These are phyloP conservation scores for Zophobas morio DNA, from an alignment of 1,140 invertebrate species.

Conservation along the genomic window DNA sequence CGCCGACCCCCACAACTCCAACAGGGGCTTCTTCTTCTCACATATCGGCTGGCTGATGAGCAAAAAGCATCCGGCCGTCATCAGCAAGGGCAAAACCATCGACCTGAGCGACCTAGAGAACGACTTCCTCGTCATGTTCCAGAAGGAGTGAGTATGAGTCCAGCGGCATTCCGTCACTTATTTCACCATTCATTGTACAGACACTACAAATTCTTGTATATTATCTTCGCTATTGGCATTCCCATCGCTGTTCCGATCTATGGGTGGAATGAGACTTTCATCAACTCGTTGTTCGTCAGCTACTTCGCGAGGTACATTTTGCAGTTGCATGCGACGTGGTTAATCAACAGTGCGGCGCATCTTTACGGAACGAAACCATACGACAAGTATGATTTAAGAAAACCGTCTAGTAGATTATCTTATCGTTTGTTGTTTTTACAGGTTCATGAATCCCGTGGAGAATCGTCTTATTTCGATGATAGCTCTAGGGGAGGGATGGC, in stretches of 20 bases:
- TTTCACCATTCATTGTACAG: conserved; percentile 67
- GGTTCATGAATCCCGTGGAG: conserved; percentile 69
- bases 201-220: conserved; percentile 78
- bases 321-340: conserved; percentile 86
- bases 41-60: conserved; percentile 79
- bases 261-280: conserved; percentile 79
- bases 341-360: conserved; percentile 88
- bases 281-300: conserved; percentile 71
- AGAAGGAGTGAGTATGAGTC: conserved; percentile 72
- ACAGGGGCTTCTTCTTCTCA: conserved; percentile 78
- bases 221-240: conserved; percentile 77
- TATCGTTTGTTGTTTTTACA: conserved; percentile 38
- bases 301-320: conserved; percentile 80
- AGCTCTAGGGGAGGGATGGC: conserved; percentile 78
- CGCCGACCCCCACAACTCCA: conserved; percentile 78
- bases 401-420: neutral
- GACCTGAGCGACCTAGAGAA: conserved; percentile 79
- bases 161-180: neutral
- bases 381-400: conserved; percentile 74
- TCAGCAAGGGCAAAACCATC: conserved; percentile 69
- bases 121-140: conserved; percentile 82
- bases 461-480: conserved; percentile 71
- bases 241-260: conserved; percentile 80
- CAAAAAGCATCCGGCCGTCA: conserved; percentile 77
- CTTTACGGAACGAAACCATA: conserved; percentile 78